Conservation (phyloP, 2,888 invertebrate species). For the Seira ritae region DNA sequence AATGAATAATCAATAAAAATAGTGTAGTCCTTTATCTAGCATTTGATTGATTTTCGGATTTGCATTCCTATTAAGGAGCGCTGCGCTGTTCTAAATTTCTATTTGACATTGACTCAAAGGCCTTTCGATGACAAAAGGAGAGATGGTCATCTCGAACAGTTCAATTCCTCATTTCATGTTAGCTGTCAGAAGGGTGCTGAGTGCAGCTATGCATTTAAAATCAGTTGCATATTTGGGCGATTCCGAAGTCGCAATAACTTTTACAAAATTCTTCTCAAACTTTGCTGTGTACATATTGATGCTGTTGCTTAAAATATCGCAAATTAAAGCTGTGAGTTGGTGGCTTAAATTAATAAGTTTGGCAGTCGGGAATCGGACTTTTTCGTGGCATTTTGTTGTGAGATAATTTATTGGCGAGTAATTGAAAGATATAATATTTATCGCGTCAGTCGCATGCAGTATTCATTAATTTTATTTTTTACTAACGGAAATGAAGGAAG, state of each 20-base stretch:
- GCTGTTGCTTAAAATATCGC: not conserved
- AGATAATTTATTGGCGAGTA: too few relatives aligned
- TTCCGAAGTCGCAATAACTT: too few relatives aligned
- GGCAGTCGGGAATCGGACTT: too few relatives aligned
- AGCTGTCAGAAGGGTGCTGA: not conserved
- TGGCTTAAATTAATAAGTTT: too few relatives aligned
- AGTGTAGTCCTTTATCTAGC: too few relatives aligned
- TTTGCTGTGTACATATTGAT: not conserved
- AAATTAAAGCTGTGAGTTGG: not conserved
- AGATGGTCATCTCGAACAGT: not conserved
- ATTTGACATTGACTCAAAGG: not conserved
- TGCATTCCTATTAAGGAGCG: not conserved
- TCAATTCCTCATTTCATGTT: not conserved
- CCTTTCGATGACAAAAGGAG: not conserved
- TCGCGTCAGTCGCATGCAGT: too few relatives aligned
- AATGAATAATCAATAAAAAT: not conserved
- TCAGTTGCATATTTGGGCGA: not conserved
- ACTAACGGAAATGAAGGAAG: too few relatives aligned
- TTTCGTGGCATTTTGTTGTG: too few relatives aligned
- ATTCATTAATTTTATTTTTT: too few relatives aligned
- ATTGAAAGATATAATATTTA: too few relatives aligned
- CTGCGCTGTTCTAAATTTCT: not conserved
- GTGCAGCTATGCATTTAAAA: not conserved
- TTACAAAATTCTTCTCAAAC: too few relatives aligned
- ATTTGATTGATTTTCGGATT: not conserved